Conservation (phyloP, 2,113 vertebrate genomes). For the Alouatta palliata region DNA sequence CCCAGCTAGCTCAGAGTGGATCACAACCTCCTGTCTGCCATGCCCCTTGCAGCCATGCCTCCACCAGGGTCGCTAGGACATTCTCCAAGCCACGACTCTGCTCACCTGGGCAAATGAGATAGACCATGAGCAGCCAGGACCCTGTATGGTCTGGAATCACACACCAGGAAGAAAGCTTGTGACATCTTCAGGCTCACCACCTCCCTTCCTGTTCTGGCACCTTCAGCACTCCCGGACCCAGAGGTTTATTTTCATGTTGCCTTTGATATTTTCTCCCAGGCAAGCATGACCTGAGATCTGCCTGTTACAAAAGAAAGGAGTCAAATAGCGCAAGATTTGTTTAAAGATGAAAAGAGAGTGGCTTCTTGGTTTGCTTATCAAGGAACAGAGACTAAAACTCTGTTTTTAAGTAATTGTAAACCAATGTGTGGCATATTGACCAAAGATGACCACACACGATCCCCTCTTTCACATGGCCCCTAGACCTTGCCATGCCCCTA, state of each 20-base stretch:
- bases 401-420: not conserved
- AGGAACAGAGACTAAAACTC: not conserved
- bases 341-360: not conserved
- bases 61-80: not conserved
- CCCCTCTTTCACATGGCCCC: not conserved
- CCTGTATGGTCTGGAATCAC: not conserved
- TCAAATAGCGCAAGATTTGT: not conserved
- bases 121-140: not conserved
- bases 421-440: too few species aligned
- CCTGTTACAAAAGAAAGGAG: not conserved
- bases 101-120: not conserved
- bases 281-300: not conserved
- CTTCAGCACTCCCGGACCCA: too few species aligned
- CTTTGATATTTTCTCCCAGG: not conserved
- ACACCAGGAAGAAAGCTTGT: not conserved
- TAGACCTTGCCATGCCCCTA: rapidly evolving
- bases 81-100: not conserved
- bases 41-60: not conserved
- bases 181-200: not conserved
- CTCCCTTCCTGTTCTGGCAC: not conserved
- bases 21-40: not conserved
- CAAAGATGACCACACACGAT: not conserved
- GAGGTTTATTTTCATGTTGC: not conserved
- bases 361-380: not conserved
- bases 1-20: not conserved